phyloP scores from a whole-genome alignment of 2,113 vertebrate genomes.

The Delphinapterus leucas region DNA sequence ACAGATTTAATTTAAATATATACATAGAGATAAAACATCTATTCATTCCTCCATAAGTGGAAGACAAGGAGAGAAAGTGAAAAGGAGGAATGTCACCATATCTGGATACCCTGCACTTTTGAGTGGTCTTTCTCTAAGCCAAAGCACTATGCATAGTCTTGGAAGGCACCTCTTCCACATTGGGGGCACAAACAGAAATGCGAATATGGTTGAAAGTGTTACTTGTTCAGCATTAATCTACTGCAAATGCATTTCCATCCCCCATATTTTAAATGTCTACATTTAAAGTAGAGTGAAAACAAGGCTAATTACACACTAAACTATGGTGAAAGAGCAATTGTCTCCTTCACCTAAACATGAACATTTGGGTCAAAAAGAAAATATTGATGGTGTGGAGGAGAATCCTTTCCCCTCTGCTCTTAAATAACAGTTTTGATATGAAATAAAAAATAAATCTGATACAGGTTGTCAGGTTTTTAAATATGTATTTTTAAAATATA shows the following conservation, averaged over 20 bases:
- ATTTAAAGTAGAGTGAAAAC: background rate
- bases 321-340: background rate
- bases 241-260: background rate
- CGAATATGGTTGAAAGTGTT: background rate
- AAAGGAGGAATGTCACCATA: background rate
- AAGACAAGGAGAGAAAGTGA: background rate
- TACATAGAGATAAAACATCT: background rate
- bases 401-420: background rate
- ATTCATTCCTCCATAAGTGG: background rate
- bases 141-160: background rate
- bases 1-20: background rate
- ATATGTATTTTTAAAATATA: background rate
- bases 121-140: background rate
- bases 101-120: background rate
- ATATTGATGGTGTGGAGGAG: background rate
- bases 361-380: background rate
- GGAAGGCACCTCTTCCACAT: background rate
- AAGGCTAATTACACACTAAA: background rate
- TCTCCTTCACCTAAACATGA: background rate
- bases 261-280: background rate
- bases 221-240: background rate
- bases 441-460: background rate
- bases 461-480: background rate
- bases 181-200: background rate
- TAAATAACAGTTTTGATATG: background rate